Conservation (phyloP, 2,113 vertebrate genomes). For the Periophthalmodon schlosseri region DNA sequence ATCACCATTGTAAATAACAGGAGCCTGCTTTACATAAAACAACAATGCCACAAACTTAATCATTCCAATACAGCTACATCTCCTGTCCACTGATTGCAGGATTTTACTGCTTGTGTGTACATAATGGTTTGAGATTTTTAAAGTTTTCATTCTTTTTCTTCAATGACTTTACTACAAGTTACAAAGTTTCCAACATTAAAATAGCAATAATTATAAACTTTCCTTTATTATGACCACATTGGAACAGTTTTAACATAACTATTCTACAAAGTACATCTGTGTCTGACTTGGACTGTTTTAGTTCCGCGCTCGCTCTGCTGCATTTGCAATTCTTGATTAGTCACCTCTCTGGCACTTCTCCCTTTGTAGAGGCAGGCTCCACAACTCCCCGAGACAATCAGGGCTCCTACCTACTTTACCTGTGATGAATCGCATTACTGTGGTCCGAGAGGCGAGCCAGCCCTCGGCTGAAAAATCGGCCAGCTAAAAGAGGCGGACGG, state of each 20-base stretch:
- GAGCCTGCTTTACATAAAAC: no score
- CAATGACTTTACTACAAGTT: background rate
- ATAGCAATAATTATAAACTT: conserved; percentile 14
- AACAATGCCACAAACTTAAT: no score
- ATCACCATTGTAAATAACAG: no score
- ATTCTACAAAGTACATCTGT: conserved; percentile 9
- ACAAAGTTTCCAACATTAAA: conserved; percentile 1
- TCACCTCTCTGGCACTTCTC: conserved; percentile 31
- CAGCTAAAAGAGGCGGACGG: conserved; percentile 61
- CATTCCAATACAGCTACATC: background rate
- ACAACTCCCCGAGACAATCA: conserved; percentile 39
- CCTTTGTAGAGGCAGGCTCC: conserved; percentile 24
- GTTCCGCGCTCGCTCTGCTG: background rate
- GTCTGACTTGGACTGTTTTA: conserved; percentile 6
- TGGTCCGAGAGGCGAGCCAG: conserved; percentile 44
- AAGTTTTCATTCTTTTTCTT: background rate
- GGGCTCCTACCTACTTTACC: conserved; percentile 64
- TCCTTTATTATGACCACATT: background rate
- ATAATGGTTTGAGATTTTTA: background rate
- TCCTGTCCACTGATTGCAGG: background rate
- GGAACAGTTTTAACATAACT: background rate
- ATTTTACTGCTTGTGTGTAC: background rate
- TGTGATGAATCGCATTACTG: conserved; percentile 64
- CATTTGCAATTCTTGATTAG: conserved; percentile 48
- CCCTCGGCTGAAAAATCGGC: conserved; percentile 62